Evolutionary conservation across 2,888 invertebrate genomes (phyloP), one percentile per base, ranked within the genome.

Genomic region (Campoplex capitator): DNA sequence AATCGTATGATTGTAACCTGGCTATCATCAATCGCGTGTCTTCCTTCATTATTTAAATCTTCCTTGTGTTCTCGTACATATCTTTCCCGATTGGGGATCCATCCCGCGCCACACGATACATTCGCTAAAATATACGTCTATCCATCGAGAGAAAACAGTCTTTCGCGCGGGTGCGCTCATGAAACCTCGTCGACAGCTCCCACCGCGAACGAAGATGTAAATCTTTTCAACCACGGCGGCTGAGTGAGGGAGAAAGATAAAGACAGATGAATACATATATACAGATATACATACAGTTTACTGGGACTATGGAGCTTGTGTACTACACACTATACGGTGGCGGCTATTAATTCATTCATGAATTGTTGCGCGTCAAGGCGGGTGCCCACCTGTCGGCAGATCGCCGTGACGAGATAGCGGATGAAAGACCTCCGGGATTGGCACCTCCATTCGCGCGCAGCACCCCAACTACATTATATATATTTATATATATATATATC

Each of bases 271-370:
- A 89, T 62, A 76, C 45, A n/a, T 62, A 28, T 65, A 48, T 42
- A 42, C 8, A 42, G 1, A 89, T 70, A 42, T 42, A 76, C 45
- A 32, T 48, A 28, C 54, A 38, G 74, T 45, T 67, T 45, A 45
- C 58, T 16, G 56, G 68, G 58, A 71, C 56, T 48, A 74, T 80
- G 65, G 62, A 80, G 73, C 80, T 74, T 45, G 81, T 83, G 82
- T 83, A 83, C 58, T 83, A 83, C 76, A 83, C 76, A 35, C 68
- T 83, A 83, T 80, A 85, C 92, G 92, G 91, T 92, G 88, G 88
- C 88, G 90, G 90, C 92, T 93, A 93, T 93, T 93, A 93, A 93
- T 93, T 93, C 93, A 93, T 93, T 92, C 93, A 93, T 93, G 92
- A 92, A 92, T 93, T 93, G 92, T 93, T 93, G 92, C 91, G 92